Evolutionary conservation across 1,140 invertebrate species (phyloP).

Genomic region (Aphis gossypii): DNA sequence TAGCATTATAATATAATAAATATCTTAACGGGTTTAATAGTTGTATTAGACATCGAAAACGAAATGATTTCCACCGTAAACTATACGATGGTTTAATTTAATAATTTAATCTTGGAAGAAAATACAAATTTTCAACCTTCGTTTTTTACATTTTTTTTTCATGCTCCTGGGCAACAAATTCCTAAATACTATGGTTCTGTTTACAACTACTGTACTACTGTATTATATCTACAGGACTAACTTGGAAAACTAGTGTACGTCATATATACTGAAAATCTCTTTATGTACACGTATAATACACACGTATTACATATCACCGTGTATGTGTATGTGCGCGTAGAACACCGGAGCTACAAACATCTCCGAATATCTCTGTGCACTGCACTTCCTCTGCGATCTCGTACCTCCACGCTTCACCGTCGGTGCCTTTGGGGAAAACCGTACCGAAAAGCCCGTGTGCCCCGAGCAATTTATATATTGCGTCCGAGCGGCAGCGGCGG

Average conservation of each 20-base stretch:
- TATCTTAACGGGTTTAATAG: neutral
- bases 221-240: neutral
- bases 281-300: neutral
- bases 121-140: no score
- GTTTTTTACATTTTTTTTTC: neutral
- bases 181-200: neutral
- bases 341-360: neutral
- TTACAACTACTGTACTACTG: neutral
- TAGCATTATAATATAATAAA: neutral
- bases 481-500: conserved; percentile 19
- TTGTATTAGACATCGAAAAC: neutral
- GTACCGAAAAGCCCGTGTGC: conserved; percentile 24
- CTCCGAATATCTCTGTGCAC: neutral
- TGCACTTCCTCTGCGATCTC: neutral
- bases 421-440: conserved; percentile 4
- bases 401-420: neutral
- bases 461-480: conserved; percentile 55
- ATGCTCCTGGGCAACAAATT: neutral
- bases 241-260: neutral
- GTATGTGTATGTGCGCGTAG: neutral
- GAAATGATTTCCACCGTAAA: neutral
- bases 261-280: neutral
- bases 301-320: neutral
- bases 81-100: neutral
- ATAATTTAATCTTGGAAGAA: neutral